Evolutionary conservation across 2,888 invertebrate species (phyloP).

Genomic region (Arge pagana): DNA sequence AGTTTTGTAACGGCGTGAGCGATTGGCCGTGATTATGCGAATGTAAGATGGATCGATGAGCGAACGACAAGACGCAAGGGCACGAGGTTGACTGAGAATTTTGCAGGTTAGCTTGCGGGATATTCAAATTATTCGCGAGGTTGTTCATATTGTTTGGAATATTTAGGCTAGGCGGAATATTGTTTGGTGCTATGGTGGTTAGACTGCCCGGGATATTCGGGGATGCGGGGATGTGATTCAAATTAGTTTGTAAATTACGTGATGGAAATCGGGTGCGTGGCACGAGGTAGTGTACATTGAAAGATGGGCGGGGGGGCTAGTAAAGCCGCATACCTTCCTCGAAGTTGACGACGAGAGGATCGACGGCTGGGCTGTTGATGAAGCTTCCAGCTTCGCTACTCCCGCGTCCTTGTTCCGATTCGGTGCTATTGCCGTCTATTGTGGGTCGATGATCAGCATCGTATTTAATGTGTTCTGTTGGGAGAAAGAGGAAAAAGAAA

Average conservation of each 20-base stretch:
- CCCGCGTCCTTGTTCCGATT: slow-evolving; percentile 53
- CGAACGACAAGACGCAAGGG: slow-evolving; percentile 40
- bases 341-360: slow-evolving; percentile 77
- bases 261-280: slow-evolving; percentile 53
- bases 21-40: slow-evolving; percentile 45
- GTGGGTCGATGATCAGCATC: slow-evolving; percentile 31
- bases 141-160: slow-evolving; percentile 43
- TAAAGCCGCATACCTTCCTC: slow-evolving; percentile 83
- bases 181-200: slow-evolving; percentile 47
- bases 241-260: slow-evolving; percentile 51
- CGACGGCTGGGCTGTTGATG: slow-evolving; percentile 63
- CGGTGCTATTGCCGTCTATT: slow-evolving; percentile 46
- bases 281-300: slow-evolving; percentile 57
- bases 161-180: slow-evolving; percentile 41
- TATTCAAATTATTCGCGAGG: slow-evolving; percentile 41
- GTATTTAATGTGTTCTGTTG: slow-evolving; percentile 50
- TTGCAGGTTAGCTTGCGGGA: slow-evolving; percentile 42
- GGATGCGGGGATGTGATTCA: slow-evolving; percentile 45
- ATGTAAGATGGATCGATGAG: slow-evolving; percentile 43
- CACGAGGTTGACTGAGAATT: slow-evolving; percentile 41
- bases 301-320: slow-evolving; percentile 61
- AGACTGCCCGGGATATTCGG: slow-evolving; percentile 47
- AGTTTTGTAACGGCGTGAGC: slow-evolving; percentile 44
- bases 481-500: slow-evolving; percentile 8
- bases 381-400: slow-evolving; percentile 55